These are phyloP conservation scores for Melipona beecheii DNA, from an alignment of 2,888 invertebrate genomes.

Conservation along the genomic window DNA sequence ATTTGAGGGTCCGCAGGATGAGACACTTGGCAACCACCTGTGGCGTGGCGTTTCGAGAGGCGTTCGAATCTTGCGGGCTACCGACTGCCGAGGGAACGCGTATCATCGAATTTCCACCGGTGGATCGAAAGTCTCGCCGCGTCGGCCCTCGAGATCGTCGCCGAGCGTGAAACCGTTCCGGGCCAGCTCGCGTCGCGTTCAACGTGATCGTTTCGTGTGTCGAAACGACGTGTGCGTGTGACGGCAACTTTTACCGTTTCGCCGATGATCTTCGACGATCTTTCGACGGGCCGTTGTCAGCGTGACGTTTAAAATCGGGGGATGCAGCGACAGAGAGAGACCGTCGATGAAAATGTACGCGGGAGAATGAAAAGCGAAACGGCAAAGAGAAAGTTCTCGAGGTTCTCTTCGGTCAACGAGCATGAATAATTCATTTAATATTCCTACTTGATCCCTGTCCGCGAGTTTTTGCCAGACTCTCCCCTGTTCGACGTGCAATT, in stretches of 20 bases:
- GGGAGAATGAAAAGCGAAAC: background rate
- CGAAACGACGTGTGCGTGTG: background rate
- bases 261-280: background rate
- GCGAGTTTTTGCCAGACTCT: background rate
- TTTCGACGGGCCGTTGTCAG: background rate
- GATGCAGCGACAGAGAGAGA: no score
- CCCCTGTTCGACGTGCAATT: background rate
- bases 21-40: conserved; percentile 74
- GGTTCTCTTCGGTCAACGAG: background rate
- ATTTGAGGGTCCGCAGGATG: conserved; percentile 70
- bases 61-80: conserved; percentile 71
- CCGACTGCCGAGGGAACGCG: conserved; percentile 61
- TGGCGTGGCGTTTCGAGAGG: conserved; percentile 72
- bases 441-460: background rate
- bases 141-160: conserved; percentile 42
- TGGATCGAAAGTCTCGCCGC: conserved; percentile 56
- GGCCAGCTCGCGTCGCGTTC: background rate
- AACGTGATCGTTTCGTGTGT: background rate
- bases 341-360: background rate
- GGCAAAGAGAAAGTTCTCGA: background rate
- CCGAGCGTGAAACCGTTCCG: conserved; percentile 38
- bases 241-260: background rate
- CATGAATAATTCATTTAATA: background rate
- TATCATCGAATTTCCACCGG: conserved; percentile 68
- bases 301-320: no score